These are phyloP conservation scores for Dendroctonus valens DNA, from an alignment of 1,140 invertebrate species.

Conservation along the genomic window DNA sequence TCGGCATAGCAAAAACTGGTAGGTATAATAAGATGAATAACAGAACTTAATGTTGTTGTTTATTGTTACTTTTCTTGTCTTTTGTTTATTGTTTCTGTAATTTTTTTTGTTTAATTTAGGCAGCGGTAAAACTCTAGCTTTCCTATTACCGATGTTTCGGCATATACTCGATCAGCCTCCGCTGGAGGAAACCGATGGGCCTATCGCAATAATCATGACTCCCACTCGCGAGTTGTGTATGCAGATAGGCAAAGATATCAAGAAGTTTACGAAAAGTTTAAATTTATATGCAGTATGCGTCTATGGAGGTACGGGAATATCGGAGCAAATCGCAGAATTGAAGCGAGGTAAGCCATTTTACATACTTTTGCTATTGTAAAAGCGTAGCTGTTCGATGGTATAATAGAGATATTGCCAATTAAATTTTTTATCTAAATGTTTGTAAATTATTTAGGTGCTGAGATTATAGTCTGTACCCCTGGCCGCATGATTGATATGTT, in stretches of 20 bases:
- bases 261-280: slow-evolving; percentile 90
- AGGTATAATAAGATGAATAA: background rate
- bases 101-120: slow-evolving; percentile 58
- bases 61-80: slow-evolving; percentile 7
- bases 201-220: slow-evolving; percentile 95
- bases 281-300: slow-evolving; percentile 91
- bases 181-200: slow-evolving; percentile 94
- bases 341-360: slow-evolving; percentile 72
- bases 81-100: background rate
- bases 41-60: background rate
- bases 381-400: too few species aligned
- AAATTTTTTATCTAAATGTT: slow-evolving; percentile 12
- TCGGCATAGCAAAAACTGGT: slow-evolving; percentile 85
- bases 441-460: slow-evolving; percentile 59
- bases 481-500: slow-evolving; percentile 99
- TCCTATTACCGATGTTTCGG: slow-evolving; percentile 97
- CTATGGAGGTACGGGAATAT: slow-evolving; percentile 97
- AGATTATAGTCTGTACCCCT: slow-evolving; percentile 99
- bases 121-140: slow-evolving; percentile 98
- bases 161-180: slow-evolving; percentile 94
- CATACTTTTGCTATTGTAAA: background rate
- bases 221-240: slow-evolving; percentile 98
- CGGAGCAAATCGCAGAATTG: slow-evolving; percentile 96
- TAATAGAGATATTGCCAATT: too few species aligned
- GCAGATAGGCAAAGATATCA: slow-evolving; percentile 97